Evolutionary conservation across 2,888 invertebrate species (phyloP), one percentile per base, ranked within the genome.

Genomic region (Dicyrtomina minuta): DNA sequence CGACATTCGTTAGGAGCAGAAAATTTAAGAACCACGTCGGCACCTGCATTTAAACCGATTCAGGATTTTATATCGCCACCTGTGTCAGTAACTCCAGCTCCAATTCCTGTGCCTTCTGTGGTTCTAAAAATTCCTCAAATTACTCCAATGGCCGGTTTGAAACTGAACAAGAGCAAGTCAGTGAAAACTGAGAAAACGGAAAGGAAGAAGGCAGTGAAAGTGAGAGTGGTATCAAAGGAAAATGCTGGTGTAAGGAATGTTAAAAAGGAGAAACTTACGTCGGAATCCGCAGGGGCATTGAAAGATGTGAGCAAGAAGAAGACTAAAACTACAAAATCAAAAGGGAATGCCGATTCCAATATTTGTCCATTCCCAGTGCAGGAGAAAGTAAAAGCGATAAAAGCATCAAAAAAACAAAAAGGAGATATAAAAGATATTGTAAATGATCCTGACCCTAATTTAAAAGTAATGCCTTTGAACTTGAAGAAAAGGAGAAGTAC

Each of bases 41-140:
- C 6, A 20, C 24, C 58, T 17, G 24, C 24, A 13, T 26, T 12
- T 55, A 15, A 22, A 12, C 55, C 55, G 4, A 49, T 55, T 53
- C n/a, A 15, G 24, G 24, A 17, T 22, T 1, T 26, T 46, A 44
- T 44, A n/a, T 56, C 24, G 39, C 43, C 46, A 20, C n/a, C 61
- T 44, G n/a, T 58, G 4, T 26, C 61, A 61, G 22, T 26, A 22
- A 17, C 68, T 24, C 20, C 43, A 43, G n/a, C 10, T 20, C 20
- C 17, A 15, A 13, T 10, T 33, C 24, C 60, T 27, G 39, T 33
- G 4, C 17, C 58, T 39, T 55, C 65, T 15, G 71, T 77, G 10
- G 66, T 72, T 27, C 66, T 75, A 15, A 74, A 73, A 66, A 75
- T 77, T 20, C 74, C 76, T n/a, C 71, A 70, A 20, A 60, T 73